Evolutionary conservation across 2,797 vertebrate species (phyloP), one percentile per base, ranked within the genome.

Genomic region (Clarias pachynema): DNA sequence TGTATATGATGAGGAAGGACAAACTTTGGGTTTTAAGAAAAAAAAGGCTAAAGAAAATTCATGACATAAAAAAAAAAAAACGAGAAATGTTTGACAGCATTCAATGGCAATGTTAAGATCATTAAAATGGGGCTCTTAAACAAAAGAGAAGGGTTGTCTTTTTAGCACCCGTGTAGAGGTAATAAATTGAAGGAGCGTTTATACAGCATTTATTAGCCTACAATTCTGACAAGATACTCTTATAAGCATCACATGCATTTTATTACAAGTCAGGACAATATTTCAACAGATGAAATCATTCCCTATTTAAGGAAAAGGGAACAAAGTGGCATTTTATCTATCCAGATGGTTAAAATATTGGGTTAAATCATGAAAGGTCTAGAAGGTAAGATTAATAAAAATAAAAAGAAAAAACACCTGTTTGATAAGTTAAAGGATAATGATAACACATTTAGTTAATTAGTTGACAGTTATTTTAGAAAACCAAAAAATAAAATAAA

Each of bases 131-230:
- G n/a, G 31, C 78, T 56, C 59, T 44, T 75, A 66, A 37, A 63
- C 24, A 69, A 18, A 37, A 12, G 73, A 14, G 72, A 26, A 53
- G 49, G 49, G 49, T 53, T 14, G 69, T 40, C 24, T 31, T 84
- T 29, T 70, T 66, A 65, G 72, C 29, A 81, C 79, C 40, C 0
- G 20, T 37, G 31, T 65, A 24, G 31, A 79, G 34, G 6, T 85
- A 62, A 79, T 57, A 62, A 37, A 57, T 49, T 57, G 40, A 12
- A 85, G 78, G 22, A 34, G 78, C 5, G 66, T 81, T 60, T 29
- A 81, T 31, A 75, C 14, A 62, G 40, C 44, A 77, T 82, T 62
- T 79, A 24, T 40, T 60, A 77, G 31, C 62, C 34, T 60, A 77
- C 1, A 68, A 66, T 20, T 74, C 44, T 44, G 22, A 79, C n/a